phyloP scores from a whole-genome alignment of 2,113 vertebrate genomes.

The Aythya baeri region DNA sequence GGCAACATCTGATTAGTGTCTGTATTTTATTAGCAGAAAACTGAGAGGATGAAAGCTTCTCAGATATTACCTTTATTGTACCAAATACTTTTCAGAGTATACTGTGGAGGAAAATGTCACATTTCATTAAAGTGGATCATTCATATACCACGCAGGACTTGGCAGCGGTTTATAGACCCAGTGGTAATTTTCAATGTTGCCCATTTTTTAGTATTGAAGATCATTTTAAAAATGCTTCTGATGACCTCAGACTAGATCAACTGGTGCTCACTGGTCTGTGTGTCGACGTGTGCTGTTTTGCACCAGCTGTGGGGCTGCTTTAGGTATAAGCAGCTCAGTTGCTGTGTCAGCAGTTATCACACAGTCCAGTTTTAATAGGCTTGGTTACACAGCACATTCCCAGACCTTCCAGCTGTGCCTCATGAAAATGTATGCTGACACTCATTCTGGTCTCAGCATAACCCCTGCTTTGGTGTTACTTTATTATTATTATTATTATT shows the following conservation, averaged over 20 bases:
- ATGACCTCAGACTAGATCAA: background rate
- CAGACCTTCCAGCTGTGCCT: constrained; percentile 50
- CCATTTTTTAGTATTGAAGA: background rate
- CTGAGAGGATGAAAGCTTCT: background rate
- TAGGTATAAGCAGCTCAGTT: background rate
- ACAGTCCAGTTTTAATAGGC: constrained; percentile 44
- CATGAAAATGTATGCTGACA: constrained; percentile 39
- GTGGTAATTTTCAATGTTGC: background rate
- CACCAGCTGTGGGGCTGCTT: background rate
- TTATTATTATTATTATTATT: background rate
- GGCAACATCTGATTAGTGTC: background rate
- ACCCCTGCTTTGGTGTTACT: background rate
- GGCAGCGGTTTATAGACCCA: background rate
- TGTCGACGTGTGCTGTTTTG: background rate
- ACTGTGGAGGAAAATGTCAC: background rate
- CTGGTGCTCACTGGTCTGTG: background rate
- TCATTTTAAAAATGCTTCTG: background rate
- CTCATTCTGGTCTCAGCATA: background rate
- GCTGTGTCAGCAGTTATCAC: constrained; percentile 41
- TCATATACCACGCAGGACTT: background rate
- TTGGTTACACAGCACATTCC: constrained; percentile 32
- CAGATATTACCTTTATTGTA: background rate
- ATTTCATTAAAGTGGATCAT: constrained; percentile 1
- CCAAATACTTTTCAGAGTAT: background rate
- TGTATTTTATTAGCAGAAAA: constrained; percentile 27